Base-by-base conservation (phyloP, 2,797 vertebrate species). In the Phoebastria nigripes region DNA sequence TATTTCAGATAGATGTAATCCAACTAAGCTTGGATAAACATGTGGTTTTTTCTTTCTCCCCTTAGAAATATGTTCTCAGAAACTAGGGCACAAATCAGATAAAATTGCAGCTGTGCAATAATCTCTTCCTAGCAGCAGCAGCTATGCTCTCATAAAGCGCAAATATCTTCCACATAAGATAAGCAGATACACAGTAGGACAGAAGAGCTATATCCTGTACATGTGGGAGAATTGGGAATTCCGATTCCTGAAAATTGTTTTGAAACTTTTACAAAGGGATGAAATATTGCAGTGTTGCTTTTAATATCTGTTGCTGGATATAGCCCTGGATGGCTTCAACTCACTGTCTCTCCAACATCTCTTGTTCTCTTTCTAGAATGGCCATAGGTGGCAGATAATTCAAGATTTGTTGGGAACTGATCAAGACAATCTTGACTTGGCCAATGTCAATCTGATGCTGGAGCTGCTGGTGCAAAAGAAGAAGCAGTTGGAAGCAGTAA, bases 361-460 rank as follows among this genome's bases (percentile, higher is more conserved):
- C 47, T 78, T 89, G 55, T 35, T 85, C 42, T 95, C 33, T 55
- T 96, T 93, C 94, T 89, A 99, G 99, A 99, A 99, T 89, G 99
- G 99, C 70, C 99, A 99, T 49, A 98, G 99, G 91, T 99, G 99
- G 99, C 99, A 99, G 83, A 99, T 99, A 97, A 99, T 99, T 97
- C 99, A 99, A 96, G 99, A 99, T 79, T 98, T 99, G 72, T 95
- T 99, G 96, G 99, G 98, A 95, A 98, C 99, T 37, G 99, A 99
- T 96, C 99, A 99, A 95, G 99, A 99, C 97, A 99, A 99, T 97
- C 98, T 99, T 97, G 99, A 99, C 97, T 98, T 99, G 91, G 99
- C 99, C 39, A 99, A 99, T 92, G 99, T 99, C 93, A 99, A 99
- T 94, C 98, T 99, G 89, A 99, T 99, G 99, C 97, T 99, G 96